Evolutionary conservation across 2,113 vertebrate species (phyloP), one percentile per base, ranked within the genome.

Genomic region (Bolborhynchus lineola): DNA sequence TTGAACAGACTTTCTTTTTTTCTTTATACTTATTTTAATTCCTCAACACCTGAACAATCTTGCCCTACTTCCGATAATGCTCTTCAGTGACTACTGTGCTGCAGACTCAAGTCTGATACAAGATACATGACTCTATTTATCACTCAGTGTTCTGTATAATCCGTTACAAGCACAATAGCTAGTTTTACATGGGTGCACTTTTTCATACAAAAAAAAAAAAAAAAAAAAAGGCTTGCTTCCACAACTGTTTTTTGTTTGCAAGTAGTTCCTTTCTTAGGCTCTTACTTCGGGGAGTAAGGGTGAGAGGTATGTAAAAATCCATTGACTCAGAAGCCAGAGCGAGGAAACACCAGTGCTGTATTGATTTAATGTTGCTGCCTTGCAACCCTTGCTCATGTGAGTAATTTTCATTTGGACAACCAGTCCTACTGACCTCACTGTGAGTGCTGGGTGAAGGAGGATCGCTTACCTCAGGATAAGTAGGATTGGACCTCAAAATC

Each of bases 41-140:
- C 81, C 68, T 63, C 41, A 68, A 20, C 57, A 68, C 77, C 62
- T 17, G 55, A 87, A 76, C 6, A 49, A 79, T 88, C 79, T 84
- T 82, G 35, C 81, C 90, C 63, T 65, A 60, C 53, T 91, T 35
- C 74, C 0, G 16, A 47, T 86, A 92, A 92, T 64, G 91, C 53
- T 94, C 57, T 79, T 89, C 8, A 4, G 86, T 42, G 57, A 72
- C 65, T 53, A 35, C 63, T 0, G 0, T 39, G 70, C 78, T 9
- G 12, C 71, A 93, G 91, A 16, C 74, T 88, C 1, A 4, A 75
- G 71, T 35, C 85, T 95, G 75, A 82, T 84, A 50, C 16, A 79
- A 95, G 95, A 96, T 93, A 92, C 88, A 82, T 72, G 57, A 87
- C 82, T 95, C 88, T 90, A 93, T 93, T 94, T 93, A 92, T 96